Conservation (phyloP, 2,888 invertebrate genomes). For the Eulithis testata region DNA sequence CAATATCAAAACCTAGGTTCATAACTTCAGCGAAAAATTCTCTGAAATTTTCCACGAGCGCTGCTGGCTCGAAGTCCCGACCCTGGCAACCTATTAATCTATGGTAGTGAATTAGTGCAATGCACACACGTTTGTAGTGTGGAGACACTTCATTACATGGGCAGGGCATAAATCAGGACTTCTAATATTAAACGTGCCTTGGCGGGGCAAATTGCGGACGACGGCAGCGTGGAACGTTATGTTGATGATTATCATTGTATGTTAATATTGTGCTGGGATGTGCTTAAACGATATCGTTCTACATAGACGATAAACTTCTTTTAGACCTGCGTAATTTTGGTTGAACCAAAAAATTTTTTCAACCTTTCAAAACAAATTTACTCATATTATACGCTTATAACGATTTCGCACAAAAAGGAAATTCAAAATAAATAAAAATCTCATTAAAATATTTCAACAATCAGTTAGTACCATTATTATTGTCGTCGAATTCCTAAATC, state of each 20-base stretch:
- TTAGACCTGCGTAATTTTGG: no score
- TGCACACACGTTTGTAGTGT: constrained; percentile 79
- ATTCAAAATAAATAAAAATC: no score
- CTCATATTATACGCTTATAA: no score
- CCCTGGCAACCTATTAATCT: constrained; percentile 66
- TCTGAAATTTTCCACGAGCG: constrained; percentile 26
- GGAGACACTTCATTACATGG: constrained; percentile 83
- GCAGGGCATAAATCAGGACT: constrained; percentile 82
- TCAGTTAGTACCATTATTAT: no score
- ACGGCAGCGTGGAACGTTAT: constrained; percentile 28
- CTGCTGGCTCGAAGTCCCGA: constrained; percentile 34
- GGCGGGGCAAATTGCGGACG: constrained; percentile 77
- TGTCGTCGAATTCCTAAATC: no score
- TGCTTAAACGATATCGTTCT: not conserved
- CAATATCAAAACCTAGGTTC: no score
- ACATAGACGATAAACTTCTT: no score
- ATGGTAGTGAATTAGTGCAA: constrained; percentile 79
- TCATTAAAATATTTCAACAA: no score
- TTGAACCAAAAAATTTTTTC: no score
- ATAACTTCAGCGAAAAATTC: constrained; percentile 23
- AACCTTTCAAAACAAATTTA: no score
- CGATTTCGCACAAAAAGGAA: no score
- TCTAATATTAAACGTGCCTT: constrained; percentile 86
- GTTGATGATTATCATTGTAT: constrained; percentile 30
- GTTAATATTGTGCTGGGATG: not conserved